Conservation (phyloP, 2,888 invertebrate genomes). For the Dastarcus helophoroides region DNA sequence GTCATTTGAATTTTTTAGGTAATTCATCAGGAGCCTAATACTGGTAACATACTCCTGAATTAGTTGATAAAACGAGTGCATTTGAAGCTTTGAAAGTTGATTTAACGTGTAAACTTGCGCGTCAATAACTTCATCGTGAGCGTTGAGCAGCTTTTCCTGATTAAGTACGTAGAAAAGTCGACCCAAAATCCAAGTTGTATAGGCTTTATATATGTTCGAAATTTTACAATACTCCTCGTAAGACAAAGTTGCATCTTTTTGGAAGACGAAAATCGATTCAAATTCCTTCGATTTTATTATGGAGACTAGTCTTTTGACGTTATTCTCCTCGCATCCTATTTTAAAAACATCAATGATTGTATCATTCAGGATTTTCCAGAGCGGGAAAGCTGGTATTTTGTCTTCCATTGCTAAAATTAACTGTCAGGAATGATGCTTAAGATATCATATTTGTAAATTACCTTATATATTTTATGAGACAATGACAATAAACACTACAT, state of each 20-base stretch:
- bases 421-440: too few species aligned
- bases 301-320: constrained; percentile 45
- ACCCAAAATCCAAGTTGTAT: constrained; percentile 57
- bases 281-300: constrained; percentile 48
- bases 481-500: too few species aligned
- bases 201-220: constrained; percentile 36
- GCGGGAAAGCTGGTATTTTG: constrained; percentile 30
- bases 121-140: constrained; percentile 42
- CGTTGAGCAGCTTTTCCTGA: constrained; percentile 41
- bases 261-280: constrained; percentile 44
- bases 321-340: constrained; percentile 44
- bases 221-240: constrained; percentile 38
- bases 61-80: too few species aligned
- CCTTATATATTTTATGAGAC: too few species aligned
- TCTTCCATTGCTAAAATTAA: constrained; percentile 10
- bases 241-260: constrained; percentile 37
- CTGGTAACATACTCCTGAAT: too few species aligned
- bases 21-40: too few species aligned
- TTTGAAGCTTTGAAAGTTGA: constrained; percentile 41
- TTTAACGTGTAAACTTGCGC: constrained; percentile 46
- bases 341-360: constrained; percentile 46
- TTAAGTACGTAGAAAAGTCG: constrained; percentile 52
- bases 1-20: constrained; percentile 24
- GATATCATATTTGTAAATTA: too few species aligned
- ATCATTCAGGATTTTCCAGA: constrained; percentile 54